Evolutionary conservation across 1,140 invertebrate genomes (phyloP).

Genomic region (Mercenaria mercenaria): DNA sequence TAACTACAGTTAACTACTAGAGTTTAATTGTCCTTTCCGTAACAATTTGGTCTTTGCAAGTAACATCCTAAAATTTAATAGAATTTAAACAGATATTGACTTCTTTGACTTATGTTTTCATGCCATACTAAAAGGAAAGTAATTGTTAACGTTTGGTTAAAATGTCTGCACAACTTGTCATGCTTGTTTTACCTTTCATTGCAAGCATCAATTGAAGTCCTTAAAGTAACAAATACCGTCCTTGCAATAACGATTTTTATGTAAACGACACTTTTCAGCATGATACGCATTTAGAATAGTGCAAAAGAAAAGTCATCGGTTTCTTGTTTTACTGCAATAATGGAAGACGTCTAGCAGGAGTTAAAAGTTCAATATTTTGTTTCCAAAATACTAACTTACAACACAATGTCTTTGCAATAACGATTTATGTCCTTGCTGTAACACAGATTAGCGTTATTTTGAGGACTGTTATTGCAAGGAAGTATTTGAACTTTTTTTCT

Average conservation of each 20-base stretch:
- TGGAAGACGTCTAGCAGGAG: no score
- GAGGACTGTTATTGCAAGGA: slow-evolving; percentile 37
- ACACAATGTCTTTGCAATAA: neutral
- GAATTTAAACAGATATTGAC: no score
- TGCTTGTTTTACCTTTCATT: neutral
- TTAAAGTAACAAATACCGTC: slow-evolving; percentile 4
- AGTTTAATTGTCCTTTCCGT: neutral
- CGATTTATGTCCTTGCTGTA: slow-evolving; percentile 19
- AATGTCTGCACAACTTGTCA: neutral
- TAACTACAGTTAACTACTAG: neutral
- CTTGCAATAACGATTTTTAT: neutral
- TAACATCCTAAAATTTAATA: no score
- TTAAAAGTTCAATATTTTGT: no score
- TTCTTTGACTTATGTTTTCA: neutral
- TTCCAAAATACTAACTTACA: no score
- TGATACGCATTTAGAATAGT: no score
- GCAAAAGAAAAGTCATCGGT: no score
- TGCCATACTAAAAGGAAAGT: neutral
- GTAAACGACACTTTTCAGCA: no score
- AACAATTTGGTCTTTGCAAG: no score
- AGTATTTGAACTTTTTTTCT: neutral
- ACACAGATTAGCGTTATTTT: neutral
- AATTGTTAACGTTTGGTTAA: neutral
- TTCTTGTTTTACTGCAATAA: no score
- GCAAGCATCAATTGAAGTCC: neutral